phyloP scores from a whole-genome alignment of 1,140 invertebrate species.

The Agrypnia vestita region DNA sequence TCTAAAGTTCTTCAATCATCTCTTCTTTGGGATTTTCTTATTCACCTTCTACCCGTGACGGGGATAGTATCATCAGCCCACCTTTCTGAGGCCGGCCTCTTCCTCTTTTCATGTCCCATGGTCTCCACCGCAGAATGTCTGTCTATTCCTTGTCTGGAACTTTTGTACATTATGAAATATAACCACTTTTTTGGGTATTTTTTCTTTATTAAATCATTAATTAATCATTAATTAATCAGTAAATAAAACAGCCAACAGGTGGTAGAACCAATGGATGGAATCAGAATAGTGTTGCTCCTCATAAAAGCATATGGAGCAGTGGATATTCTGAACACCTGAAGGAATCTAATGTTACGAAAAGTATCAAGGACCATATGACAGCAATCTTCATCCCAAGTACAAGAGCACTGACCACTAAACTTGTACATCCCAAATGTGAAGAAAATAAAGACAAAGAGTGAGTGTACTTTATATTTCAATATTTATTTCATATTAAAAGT shows the following conservation, averaged over 20 bases:
- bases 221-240: too few relatives aligned
- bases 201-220: too few relatives aligned
- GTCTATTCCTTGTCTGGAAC: too few relatives aligned
- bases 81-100: too few relatives aligned
- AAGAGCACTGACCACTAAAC: slow-evolving; percentile 43
- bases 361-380: slow-evolving; percentile 20
- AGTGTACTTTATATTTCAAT: neutral
- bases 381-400: slow-evolving; percentile 52
- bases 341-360: slow-evolving; percentile 63
- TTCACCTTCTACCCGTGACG: too few relatives aligned
- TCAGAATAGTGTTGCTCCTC: slow-evolving; percentile 59
- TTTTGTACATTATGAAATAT: too few relatives aligned
- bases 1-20: too few relatives aligned
- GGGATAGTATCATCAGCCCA: too few relatives aligned
- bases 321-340: slow-evolving; percentile 62
- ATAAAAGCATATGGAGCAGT: slow-evolving; percentile 68
- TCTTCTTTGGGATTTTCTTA: too few relatives aligned
- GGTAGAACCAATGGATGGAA: slow-evolving; percentile 57
- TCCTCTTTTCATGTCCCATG: too few relatives aligned
- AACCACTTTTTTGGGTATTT: too few relatives aligned
- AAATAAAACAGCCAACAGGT: slow-evolving; percentile 32
- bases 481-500: neutral
- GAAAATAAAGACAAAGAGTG: slow-evolving; percentile 29
- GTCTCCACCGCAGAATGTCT: too few relatives aligned
- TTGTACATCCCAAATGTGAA: slow-evolving; percentile 34